phyloP scores from a whole-genome alignment of 2,888 invertebrate genomes.

The Lacanobia oleracea region DNA sequence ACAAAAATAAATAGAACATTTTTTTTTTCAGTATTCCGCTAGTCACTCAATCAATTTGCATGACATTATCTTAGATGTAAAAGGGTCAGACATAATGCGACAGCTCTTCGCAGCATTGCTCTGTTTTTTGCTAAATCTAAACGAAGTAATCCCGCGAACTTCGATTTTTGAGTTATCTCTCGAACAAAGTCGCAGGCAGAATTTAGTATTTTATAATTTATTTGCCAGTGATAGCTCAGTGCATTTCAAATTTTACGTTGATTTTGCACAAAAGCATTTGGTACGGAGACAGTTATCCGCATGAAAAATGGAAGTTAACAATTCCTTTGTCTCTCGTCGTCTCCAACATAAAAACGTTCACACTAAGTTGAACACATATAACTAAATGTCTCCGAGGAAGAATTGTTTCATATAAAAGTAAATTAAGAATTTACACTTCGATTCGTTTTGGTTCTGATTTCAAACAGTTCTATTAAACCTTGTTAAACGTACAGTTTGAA shows the following conservation, averaged over 20 bases:
- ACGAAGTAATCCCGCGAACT: not conserved
- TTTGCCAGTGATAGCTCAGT: too few species aligned
- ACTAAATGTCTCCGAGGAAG: not conserved
- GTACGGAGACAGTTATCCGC: conserved; percentile 7
- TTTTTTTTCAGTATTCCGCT: not conserved
- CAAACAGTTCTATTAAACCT: conserved; percentile 12
- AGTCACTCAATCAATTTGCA: conserved; percentile 1
- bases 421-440: conserved; percentile 3
- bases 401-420: not conserved
- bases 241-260: not conserved
- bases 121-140: not conserved
- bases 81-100: not conserved
- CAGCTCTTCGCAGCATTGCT: not conserved
- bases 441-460: conserved; percentile 9
- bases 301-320: conserved; percentile 14
- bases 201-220: not conserved
- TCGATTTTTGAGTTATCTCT: not conserved
- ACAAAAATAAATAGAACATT: too few species aligned
- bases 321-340: conserved; percentile 6
- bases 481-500: conserved; percentile 30
- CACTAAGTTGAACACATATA: conserved; percentile 19
- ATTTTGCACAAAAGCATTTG: conserved; percentile 6
- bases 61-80: not conserved
- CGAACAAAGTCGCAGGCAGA: not conserved
- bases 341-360: not conserved